Percentiles rank a stretch among this genome's conserved stretches.
Conservation (phyloP, 23 tunicate genomes). For the Aplidium turbinatum region DNA sequence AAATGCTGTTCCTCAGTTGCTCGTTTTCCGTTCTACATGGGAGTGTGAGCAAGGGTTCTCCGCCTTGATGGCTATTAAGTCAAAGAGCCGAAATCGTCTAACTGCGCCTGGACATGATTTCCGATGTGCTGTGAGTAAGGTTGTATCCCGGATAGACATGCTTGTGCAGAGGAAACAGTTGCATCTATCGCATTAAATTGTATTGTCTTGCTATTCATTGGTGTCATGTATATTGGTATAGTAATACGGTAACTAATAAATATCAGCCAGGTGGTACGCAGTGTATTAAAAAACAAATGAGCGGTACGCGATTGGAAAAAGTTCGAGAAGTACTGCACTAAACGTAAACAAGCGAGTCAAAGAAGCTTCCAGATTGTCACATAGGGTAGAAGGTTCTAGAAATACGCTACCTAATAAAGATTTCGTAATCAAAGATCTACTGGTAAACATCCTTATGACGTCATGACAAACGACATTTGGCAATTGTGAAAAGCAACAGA, state of each 20-base stretch:
- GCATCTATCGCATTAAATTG: conserved; percentile 17
- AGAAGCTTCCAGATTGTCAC: too few relatives aligned
- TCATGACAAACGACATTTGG: too few relatives aligned
- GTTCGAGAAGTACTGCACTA: conserved; percentile 30
- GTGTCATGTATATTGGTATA: too few relatives aligned
- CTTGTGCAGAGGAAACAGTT: conserved; percentile 35
- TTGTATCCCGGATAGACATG: conserved; percentile 20
- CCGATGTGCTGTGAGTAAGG: conserved; percentile 39
- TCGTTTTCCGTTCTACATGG: conserved; percentile 53
- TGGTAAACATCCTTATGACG: too few relatives aligned
- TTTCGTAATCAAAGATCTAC: too few relatives aligned
- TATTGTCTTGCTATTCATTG: conserved; percentile 30
- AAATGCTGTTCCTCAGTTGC: conserved; percentile 57
- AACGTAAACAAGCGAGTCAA: too few relatives aligned
- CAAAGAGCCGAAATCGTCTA: conserved; percentile 55
- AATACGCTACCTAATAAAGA: too few relatives aligned
- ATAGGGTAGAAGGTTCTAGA: too few relatives aligned
- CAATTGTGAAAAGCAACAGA: too few relatives aligned
- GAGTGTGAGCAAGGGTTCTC: conserved; percentile 71
- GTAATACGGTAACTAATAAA: neutral
- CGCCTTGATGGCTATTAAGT: conserved; percentile 41
- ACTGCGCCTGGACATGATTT: conserved; percentile 47
- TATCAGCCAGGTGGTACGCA: conserved; percentile 35
- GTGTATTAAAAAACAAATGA: conserved; percentile 23
- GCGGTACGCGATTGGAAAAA: conserved; percentile 33